Base-by-base conservation (phyloP, 1,140 invertebrate genomes). In the Calliopsis andreniformis region DNA sequence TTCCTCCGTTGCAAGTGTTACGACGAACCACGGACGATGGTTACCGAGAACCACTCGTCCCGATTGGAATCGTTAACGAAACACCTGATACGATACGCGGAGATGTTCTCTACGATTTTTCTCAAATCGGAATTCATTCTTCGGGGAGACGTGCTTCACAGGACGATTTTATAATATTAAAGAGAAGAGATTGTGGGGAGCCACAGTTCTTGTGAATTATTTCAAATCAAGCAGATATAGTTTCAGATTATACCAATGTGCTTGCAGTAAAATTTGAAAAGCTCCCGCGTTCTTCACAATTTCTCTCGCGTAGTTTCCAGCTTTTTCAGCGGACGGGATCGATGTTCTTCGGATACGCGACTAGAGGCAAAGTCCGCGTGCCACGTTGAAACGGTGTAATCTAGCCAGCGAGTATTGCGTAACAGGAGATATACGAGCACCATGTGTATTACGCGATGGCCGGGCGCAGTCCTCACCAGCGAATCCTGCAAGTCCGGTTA, bases 401-500 rank as follows among this genome's bases (percentile, higher is more conserved):
- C 68, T 49, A 71, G 56, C 56, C 56, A 39, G 45, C 43, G n/a
- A 62, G 56, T 28, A 39, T 71, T 71, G 47, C 68, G 58, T 71
- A 71, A 71, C 68, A 39, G 32, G 47, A 62, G 56, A 71, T 70
- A 70, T 70, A 70, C 56, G 68, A 71, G 68, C 56, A 62, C 62
- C 68, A 71, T 62, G 68, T 71, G 68, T 71, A 49, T 71, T 73
- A 73, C 28, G 59, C 70, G 70, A 64, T 64, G 68, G 30, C 70
- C 61, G 30, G 39, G 58, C 77, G n/a, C 68, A 61, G 77, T 64
- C 47, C 59, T 66, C 42, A 18, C n/a, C 55, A 45, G 32, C 78
- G 78, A 71, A 64, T 56, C 49, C 12, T 47, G 78, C 66, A 66
- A 68, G 61, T 42, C 77, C 69, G 79, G 49, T 72, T 79, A 66